A percentile compares a stretch with the other conserved stretches of the same genome.
Conservation (phyloP, 2,113 vertebrate species). For the Neolamprologus sp. region DNA sequence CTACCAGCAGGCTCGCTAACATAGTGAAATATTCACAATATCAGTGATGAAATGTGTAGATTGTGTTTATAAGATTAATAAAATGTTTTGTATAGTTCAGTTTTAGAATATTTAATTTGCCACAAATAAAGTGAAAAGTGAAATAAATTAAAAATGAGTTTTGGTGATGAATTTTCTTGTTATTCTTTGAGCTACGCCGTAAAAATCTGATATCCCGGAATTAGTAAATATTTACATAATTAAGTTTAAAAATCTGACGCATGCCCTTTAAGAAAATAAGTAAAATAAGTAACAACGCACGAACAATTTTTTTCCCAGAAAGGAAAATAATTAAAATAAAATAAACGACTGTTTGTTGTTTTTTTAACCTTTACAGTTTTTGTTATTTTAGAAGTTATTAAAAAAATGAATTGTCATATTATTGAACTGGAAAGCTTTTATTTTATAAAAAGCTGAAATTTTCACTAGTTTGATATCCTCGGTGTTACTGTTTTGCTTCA, state of each 20-base stretch:
- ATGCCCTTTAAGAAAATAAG: not conserved
- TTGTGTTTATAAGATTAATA: not conserved
- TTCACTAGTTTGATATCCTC: not conserved
- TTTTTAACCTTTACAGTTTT: not conserved
- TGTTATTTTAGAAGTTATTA: not conserved
- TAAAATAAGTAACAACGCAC: not conserved
- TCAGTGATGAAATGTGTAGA: not conserved
- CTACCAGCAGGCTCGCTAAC: fast-evolving
- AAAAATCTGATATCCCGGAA: fast-evolving
- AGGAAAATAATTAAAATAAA: not conserved
- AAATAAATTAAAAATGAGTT: not conserved
- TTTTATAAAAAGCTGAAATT: not conserved
- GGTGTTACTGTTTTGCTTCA: not conserved
- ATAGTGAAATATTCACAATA: not conserved
- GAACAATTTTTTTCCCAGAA: fast-evolving
- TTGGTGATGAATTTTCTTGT: not conserved
- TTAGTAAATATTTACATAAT: not conserved
- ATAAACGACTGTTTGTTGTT: not conserved
- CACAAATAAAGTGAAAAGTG: not conserved
- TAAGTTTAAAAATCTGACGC: fast-evolving
- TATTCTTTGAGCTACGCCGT: not conserved
- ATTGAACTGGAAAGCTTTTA: not conserved
- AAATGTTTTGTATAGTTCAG: not conserved
- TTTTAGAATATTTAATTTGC: not conserved
- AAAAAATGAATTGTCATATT: fast-evolving